Percentiles rank a stretch among this genome's conserved stretches.
These are phyloP conservation scores for Carettochelys insculpta DNA, from an alignment of 2,113 vertebrate genomes.

Conservation along the genomic window DNA sequence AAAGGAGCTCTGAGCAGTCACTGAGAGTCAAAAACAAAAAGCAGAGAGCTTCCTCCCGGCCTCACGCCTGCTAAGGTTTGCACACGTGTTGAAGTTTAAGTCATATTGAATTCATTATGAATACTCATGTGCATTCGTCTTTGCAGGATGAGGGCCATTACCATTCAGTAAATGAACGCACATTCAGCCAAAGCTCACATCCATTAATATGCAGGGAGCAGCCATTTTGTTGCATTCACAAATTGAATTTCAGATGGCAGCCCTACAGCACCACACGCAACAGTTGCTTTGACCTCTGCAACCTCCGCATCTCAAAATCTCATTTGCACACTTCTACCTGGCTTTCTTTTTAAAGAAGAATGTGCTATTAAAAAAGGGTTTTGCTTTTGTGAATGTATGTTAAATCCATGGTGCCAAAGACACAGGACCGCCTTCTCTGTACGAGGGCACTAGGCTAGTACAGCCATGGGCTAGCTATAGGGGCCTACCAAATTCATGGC, in stretches of 20 bases:
- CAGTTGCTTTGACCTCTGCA: not conserved
- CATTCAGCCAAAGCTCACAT: not conserved
- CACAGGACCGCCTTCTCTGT: not conserved
- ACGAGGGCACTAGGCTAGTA: not conserved
- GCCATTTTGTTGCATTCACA: not conserved
- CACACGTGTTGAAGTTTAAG: not conserved
- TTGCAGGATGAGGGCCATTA: not conserved
- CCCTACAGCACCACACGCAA: not conserved
- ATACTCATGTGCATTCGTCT: not conserved
- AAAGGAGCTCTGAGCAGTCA: not conserved
- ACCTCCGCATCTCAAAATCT: not conserved
- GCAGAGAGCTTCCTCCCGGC: not conserved
- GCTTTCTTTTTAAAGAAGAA: rapidly evolving
- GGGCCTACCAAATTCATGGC: no score
- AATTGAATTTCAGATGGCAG: not conserved
- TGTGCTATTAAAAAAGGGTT: rapidly evolving
- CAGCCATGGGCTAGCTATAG: no score
- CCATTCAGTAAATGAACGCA: not conserved
- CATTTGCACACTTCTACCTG: not conserved
- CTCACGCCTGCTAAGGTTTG: not conserved
- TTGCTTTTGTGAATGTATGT: not conserved
- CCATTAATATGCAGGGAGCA: not conserved
- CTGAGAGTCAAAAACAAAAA: not conserved
- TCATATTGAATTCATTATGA: not conserved
- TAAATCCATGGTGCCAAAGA: not conserved